Evolutionary conservation across 2,797 vertebrate genomes (phyloP), one percentile per base, ranked within the genome.

Genomic region (Argyrosomus regius): DNA sequence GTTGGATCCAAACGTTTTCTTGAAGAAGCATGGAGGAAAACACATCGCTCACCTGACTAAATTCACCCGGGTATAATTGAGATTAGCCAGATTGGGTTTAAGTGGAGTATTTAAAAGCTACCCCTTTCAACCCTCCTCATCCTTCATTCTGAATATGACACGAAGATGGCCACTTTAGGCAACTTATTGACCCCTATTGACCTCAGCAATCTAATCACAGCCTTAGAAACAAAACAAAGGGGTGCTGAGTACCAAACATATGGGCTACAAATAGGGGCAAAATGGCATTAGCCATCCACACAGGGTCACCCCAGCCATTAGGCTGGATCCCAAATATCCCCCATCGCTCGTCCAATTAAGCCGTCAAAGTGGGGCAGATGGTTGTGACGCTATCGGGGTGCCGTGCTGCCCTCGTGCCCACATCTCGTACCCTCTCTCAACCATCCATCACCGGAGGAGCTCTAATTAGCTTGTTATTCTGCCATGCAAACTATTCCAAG

Each of bases 401-500:
- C 81, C 52, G 68, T 39, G 83, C 87, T 86, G 91, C 87, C 92
- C 93, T 75, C 70, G 80, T 90, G 90, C 93, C 89, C 89, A 81
- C 86, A 81, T 82, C 73, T 86, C 60, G 3, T 75, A 85, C 87
- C 87, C 87, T 87, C 83, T 87, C 85, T 66, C 84, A 83, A 72
- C 82, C 89, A 92, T 94, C 93, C 90, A 90, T 93, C 91, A 93
- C 91, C 75, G 63, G 87, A 90, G 87, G 84, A 87, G 89, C 92
- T 88, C 92, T 95, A 95, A 96, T 96, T 95, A 95, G 93, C 91
- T 92, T 94, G 93, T 95, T 95, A 95, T 94, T 94, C 94, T 94
- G 92, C 93, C 92, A 92, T 90, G 93, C 92, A 93, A 94, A 95
- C 92, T 95, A 94, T 95, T 94, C 93, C 88, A 75, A 78, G 93